These are phyloP conservation scores for Brenthis daphne DNA, from an alignment of 2,888 invertebrate genomes.

Conservation along the genomic window DNA sequence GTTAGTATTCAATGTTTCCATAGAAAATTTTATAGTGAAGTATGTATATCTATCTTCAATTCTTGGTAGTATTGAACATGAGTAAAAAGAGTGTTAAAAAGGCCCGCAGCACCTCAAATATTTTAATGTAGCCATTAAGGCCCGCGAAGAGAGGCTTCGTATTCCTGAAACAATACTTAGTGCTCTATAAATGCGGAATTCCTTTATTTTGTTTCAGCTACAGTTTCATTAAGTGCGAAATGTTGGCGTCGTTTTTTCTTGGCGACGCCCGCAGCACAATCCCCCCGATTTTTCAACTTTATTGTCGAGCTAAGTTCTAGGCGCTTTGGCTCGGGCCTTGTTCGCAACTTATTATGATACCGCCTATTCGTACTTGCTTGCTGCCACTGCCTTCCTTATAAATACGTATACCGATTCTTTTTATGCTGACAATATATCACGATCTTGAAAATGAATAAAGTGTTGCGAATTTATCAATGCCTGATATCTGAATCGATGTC, in stretches of 20 bases:
- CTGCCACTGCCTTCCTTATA: constrained; percentile 14
- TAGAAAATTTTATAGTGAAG: not conserved
- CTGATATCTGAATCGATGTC: too few relatives aligned
- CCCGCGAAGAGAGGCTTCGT: constrained; percentile 54
- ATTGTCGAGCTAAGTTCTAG: constrained; percentile 68
- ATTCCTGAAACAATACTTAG: constrained; percentile 69
- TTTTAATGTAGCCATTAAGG: constrained; percentile 64
- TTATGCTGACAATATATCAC: constrained; percentile 10
- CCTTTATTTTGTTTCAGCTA: constrained; percentile 76
- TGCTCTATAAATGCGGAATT: constrained; percentile 67
- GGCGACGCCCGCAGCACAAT: constrained; percentile 70
- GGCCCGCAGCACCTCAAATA: constrained; percentile 52
- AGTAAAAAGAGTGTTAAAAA: constrained; percentile 37
- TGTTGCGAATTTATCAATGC: not conserved
- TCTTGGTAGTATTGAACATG: constrained; percentile 44
- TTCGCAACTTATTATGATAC: constrained; percentile 61
- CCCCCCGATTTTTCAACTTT: constrained; percentile 77
- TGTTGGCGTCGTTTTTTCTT: constrained; percentile 72
- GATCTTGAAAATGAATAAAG: not conserved
- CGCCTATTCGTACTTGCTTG: constrained; percentile 49
- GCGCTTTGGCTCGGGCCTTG: constrained; percentile 53
- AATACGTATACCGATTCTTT: constrained; percentile 17
- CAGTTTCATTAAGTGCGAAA: constrained; percentile 81
- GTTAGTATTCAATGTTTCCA: not conserved
- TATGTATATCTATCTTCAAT: not conserved